Conservation (phyloP, 2,113 vertebrate genomes). For the Myiagra hebetior region DNA sequence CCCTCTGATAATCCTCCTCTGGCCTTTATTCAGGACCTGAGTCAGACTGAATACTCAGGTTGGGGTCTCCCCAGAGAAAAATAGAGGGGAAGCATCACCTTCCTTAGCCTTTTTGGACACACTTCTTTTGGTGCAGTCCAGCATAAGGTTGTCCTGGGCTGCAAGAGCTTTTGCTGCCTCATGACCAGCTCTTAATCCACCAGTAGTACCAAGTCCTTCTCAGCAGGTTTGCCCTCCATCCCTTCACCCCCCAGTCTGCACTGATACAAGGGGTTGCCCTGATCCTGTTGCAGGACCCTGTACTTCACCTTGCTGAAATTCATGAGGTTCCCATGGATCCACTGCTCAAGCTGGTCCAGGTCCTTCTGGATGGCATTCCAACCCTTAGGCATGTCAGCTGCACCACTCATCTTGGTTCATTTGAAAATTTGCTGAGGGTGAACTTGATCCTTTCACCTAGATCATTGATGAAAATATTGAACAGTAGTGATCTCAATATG, state of each 20-base stretch:
- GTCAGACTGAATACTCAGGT: neutral
- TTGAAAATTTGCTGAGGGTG: neutral
- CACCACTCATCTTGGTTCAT: neutral
- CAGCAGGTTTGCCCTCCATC: rapidly evolving
- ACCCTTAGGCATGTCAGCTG: neutral
- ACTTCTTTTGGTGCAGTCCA: neutral
- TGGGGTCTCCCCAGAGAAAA: neutral
- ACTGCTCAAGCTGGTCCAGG: neutral
- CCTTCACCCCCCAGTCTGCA: neutral
- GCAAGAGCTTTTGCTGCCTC: neutral
- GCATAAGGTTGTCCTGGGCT: neutral
- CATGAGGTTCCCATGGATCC: neutral
- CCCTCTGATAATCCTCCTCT: neutral
- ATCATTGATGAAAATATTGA: neutral
- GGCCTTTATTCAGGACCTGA: neutral
- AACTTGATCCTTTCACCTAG: rapidly evolving
- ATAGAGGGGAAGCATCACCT: neutral
- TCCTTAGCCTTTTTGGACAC: neutral
- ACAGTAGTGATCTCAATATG: rapidly evolving
- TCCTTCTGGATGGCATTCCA: neutral
- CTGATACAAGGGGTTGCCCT: rapidly evolving
- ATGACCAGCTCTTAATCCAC: neutral
- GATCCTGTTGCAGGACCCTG: neutral
- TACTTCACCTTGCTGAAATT: neutral
- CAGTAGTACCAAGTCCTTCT: neutral